phyloP scores from a whole-genome alignment of 2,888 invertebrate species.

The Dynastes hyllus region DNA sequence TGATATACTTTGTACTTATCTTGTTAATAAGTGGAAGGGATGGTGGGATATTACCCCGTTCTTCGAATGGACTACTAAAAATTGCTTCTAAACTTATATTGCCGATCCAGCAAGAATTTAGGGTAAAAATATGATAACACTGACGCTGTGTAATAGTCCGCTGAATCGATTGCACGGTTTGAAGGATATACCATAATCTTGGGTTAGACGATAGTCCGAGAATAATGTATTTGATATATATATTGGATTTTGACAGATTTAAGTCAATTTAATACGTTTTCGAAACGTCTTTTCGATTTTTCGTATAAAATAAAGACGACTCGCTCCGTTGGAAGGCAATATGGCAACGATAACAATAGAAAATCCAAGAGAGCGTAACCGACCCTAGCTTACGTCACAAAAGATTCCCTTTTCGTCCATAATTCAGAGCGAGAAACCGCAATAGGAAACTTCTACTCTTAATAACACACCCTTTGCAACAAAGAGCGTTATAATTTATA shows the following conservation, averaged over 20 bases:
- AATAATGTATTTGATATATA: slow-evolving; percentile 31
- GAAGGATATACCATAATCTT: slow-evolving; percentile 19
- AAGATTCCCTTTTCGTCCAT: slow-evolving; percentile 35
- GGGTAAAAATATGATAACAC: neutral
- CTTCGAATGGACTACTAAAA: neutral
- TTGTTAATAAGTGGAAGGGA: too few relatives aligned
- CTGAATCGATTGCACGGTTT: neutral
- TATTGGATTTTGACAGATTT: slow-evolving; percentile 37
- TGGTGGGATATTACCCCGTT: too few relatives aligned
- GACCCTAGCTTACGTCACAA: slow-evolving; percentile 16
- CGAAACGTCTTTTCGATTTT: slow-evolving; percentile 28
- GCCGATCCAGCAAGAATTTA: neutral
- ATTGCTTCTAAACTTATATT: neutral
- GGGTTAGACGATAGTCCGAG: neutral
- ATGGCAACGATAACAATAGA: slow-evolving; percentile 36
- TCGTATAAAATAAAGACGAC: slow-evolving; percentile 25
- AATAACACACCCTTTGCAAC: slow-evolving; percentile 14
- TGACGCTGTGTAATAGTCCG: neutral
- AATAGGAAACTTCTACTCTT: neutral
- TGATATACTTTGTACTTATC: too few relatives aligned
- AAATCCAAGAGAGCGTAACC: slow-evolving; percentile 36
- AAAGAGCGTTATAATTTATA: neutral
- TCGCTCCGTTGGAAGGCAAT: slow-evolving; percentile 10
- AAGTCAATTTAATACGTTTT: slow-evolving; percentile 41
- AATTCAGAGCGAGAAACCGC: slow-evolving; percentile 30